These are phyloP conservation scores for Pelodytes ibericus DNA, from an alignment of 2,797 vertebrate genomes.

Conservation along the genomic window DNA sequence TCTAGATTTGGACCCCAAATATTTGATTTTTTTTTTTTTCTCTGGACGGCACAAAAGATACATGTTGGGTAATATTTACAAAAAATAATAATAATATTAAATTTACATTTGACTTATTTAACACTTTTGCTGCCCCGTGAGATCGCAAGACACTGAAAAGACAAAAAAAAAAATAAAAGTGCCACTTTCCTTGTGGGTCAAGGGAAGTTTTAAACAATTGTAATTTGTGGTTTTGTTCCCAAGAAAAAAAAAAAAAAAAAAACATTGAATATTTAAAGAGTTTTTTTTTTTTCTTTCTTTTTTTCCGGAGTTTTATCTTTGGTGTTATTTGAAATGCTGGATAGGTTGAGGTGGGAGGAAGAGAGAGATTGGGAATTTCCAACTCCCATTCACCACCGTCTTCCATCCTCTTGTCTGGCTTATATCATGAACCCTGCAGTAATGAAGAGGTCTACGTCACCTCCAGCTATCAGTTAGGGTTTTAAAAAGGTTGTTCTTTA, in stretches of 20 bases:
- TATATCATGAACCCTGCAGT: slow-evolving; percentile 26
- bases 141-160: neutral
- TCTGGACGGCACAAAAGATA: slow-evolving; percentile 12
- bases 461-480: slow-evolving; percentile 8
- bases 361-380: neutral
- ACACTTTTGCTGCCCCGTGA: slow-evolving; percentile 3
- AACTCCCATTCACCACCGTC: neutral
- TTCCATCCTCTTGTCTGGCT: neutral
- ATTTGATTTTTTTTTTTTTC: slow-evolving; percentile 8
- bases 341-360: neutral
- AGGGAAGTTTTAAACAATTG: neutral
- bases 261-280: too few species aligned
- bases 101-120: slow-evolving; percentile 17
- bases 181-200: slow-evolving; percentile 23
- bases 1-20: slow-evolving; percentile 42
- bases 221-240: neutral
- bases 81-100: neutral
- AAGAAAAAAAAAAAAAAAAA: neutral
- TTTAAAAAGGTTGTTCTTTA: slow-evolving; percentile 34
- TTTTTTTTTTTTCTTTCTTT: neutral
- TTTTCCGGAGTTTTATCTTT: slow-evolving; percentile 72
- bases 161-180: neutral
- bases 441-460: neutral
- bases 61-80: slow-evolving; percentile 35
- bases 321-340: slow-evolving; percentile 69